These are phyloP conservation scores for Hippopotamyrus pictus DNA, from an alignment of 2,797 vertebrate species.

Conservation along the genomic window DNA sequence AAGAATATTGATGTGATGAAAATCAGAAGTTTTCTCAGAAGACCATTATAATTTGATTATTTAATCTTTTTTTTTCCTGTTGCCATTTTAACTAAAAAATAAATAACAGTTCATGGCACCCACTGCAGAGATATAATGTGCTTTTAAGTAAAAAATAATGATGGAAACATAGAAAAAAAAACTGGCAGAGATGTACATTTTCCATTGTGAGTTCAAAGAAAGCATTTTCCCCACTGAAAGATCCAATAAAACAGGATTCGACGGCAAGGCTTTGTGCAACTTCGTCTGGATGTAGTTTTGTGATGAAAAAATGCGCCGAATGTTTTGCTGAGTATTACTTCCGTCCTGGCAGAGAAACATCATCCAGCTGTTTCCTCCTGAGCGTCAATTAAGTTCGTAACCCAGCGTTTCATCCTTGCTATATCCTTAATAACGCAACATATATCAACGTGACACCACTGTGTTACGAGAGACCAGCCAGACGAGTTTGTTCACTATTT, in stretches of 20 bases:
- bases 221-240: background rate
- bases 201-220: conserved; percentile 14
- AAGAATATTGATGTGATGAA: background rate
- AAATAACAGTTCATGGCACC: background rate
- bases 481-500: background rate
- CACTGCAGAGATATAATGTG: background rate
- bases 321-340: conserved; percentile 10
- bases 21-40: conserved; percentile 4
- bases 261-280: background rate
- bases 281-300: conserved; percentile 5
- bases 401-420: background rate
- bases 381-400: conserved; percentile 3
- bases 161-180: background rate
- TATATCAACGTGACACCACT: background rate
- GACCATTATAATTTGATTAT: background rate
- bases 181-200: conserved; percentile 9
- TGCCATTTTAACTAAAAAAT: background rate
- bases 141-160: background rate
- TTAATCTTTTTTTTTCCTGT: background rate
- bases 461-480: background rate
- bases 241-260: background rate
- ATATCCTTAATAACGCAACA: conserved; percentile 4
- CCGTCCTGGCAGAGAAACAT: background rate
- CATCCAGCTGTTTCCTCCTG: conserved; percentile 2
- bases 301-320: conserved; percentile 1